phyloP scores from a whole-genome alignment of 30 jellyfish, hydroid and myxozoan genomes.

The Cassiopea xamachana region DNA sequence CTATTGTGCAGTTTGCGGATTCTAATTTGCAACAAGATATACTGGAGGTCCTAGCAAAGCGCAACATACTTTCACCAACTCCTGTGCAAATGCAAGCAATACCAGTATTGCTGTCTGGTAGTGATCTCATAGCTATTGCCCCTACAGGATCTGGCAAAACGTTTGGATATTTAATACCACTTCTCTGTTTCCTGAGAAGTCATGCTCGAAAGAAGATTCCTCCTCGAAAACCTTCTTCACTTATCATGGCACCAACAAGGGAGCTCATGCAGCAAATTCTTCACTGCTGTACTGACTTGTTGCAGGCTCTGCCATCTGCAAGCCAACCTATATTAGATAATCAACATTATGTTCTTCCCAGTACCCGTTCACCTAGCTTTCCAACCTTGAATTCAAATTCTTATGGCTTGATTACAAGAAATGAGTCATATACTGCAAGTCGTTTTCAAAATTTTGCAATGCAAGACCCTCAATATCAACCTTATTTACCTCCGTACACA shows the following conservation, averaged over 20 bases:
- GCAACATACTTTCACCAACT: slow-evolving; percentile 68
- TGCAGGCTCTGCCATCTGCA: background rate
- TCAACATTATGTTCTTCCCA: background rate
- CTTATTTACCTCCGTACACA: background rate
- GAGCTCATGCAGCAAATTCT: slow-evolving; percentile 92
- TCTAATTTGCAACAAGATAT: slow-evolving; percentile 58
- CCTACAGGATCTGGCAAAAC: slow-evolving; percentile 98
- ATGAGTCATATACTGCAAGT: background rate
- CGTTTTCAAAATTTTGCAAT: background rate
- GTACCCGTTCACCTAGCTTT: background rate
- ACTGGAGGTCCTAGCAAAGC: slow-evolving; percentile 6
- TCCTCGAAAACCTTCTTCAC: slow-evolving; percentile 49
- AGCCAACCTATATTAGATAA: background rate
- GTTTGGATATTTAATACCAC: slow-evolving; percentile 78
- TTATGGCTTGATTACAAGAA: background rate
- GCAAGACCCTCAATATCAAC: background rate
- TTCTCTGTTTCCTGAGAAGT: slow-evolving; percentile 44
- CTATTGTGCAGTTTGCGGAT: slow-evolving; percentile 67
- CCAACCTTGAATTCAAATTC: background rate
- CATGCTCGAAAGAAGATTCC: background rate
- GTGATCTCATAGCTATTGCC: slow-evolving; percentile 82
- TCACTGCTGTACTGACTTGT: slow-evolving; percentile 13
- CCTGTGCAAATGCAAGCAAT: slow-evolving; percentile 95
- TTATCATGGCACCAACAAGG: slow-evolving; percentile 89
- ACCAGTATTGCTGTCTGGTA: slow-evolving; percentile 66